phyloP scores from a whole-genome alignment of 2,888 invertebrate species.

The Dasysyrphus albostriatus region DNA sequence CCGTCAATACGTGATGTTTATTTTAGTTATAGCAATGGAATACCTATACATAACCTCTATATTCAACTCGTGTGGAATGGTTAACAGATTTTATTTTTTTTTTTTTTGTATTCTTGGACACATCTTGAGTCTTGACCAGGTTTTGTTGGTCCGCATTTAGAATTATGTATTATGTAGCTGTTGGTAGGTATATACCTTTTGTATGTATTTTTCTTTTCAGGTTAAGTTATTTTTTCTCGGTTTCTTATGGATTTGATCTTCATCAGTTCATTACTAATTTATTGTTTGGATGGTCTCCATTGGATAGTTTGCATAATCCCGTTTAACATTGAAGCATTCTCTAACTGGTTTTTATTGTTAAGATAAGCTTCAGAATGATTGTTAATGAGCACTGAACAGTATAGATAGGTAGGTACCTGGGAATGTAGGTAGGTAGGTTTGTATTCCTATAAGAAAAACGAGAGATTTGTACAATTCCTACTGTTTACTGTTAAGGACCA shows the following conservation, averaged over 20 bases:
- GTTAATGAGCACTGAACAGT: neutral
- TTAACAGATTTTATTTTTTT: neutral
- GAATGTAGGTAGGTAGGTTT: too few species aligned
- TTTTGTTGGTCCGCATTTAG: slow-evolving; percentile 4
- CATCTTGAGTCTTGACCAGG: slow-evolving; percentile 32
- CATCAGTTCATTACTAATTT: slow-evolving; percentile 18
- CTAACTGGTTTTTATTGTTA: slow-evolving; percentile 10
- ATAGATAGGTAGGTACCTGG: too few species aligned
- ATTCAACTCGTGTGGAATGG: too few species aligned
- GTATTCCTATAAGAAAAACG: too few species aligned
- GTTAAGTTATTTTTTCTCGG: slow-evolving; percentile 52
- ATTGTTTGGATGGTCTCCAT: slow-evolving; percentile 35
- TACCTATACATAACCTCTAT: neutral
- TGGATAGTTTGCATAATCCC: slow-evolving; percentile 44
- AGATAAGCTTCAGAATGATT: neutral
- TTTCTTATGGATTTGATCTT: slow-evolving; percentile 24
- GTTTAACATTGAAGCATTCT: slow-evolving; percentile 1
- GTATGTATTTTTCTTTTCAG: slow-evolving; percentile 27
- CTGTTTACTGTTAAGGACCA: too few species aligned
- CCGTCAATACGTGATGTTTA: slow-evolving; percentile 42
- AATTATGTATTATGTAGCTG: neutral
- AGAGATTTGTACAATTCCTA: too few species aligned
- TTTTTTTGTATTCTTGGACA: neutral
- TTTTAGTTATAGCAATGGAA: neutral
- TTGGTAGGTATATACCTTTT: too few species aligned